Conservation (phyloP, 1,140 invertebrate species). For the Macrobrachium nipponense region DNA sequence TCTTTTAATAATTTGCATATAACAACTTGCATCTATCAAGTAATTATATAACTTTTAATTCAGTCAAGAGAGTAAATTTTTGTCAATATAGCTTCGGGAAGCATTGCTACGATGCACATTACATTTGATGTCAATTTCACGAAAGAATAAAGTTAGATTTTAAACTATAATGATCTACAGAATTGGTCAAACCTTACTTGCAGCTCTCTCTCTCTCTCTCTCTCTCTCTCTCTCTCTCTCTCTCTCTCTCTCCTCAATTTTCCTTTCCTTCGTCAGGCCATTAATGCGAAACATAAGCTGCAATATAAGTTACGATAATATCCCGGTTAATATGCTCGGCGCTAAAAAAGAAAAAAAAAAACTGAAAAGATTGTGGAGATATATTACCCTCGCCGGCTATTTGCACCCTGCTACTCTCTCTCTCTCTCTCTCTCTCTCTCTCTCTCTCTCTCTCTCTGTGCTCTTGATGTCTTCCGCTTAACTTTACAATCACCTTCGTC, state of each 20-base stretch:
- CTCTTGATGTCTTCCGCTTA: background rate
- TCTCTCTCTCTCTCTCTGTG: conserved; percentile 1
- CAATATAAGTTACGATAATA: too few relatives aligned
- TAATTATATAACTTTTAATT: too few relatives aligned
- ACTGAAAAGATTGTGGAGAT: too few relatives aligned
- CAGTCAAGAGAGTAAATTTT: too few relatives aligned
- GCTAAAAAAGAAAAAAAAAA: too few relatives aligned
- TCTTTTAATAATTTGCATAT: too few relatives aligned
- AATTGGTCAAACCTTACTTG: background rate
- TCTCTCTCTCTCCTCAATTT: background rate
- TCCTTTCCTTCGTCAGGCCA: background rate
- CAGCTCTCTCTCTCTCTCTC: background rate
- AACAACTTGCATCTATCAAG: too few relatives aligned
- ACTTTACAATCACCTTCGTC: background rate
- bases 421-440: background rate
- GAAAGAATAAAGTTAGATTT: background rate
- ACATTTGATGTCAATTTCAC: background rate
- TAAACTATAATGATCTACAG: background rate
- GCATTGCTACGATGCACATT: too few relatives aligned
- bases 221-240: background rate
- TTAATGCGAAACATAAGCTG: too few relatives aligned
- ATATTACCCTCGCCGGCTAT: too few relatives aligned
- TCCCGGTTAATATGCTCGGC: too few relatives aligned
- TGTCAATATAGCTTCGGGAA: too few relatives aligned
- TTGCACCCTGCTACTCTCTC: background rate